A percentile compares a stretch with the other conserved stretches of the same genome.
These are phyloP conservation scores for Danaus plexippus DNA, from an alignment of 1,140 invertebrate genomes.

Conservation along the genomic window DNA sequence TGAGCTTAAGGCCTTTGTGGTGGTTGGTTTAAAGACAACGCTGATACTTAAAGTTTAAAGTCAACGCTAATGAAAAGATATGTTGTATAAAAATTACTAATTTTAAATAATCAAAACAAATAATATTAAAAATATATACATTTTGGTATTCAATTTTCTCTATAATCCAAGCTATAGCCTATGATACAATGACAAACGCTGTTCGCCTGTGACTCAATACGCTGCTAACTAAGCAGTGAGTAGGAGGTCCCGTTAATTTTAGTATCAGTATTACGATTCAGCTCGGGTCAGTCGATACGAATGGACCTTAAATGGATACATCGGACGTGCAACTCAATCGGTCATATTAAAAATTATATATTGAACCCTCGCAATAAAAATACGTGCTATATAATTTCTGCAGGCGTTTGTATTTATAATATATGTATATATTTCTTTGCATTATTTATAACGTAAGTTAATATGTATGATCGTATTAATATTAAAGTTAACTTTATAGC, in stretches of 20 bases:
- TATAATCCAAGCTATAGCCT: conserved; percentile 22
- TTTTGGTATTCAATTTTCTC: conserved; percentile 37
- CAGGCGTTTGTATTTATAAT: too few relatives aligned
- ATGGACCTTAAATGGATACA: conserved; percentile 36
- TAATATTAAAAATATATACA: conserved; percentile 53
- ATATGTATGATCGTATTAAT: too few relatives aligned
- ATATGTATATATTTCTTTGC: too few relatives aligned
- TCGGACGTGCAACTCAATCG: conserved; percentile 7
- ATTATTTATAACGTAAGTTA: too few relatives aligned
- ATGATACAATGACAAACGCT: neutral
- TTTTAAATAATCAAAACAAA: conserved; percentile 40
- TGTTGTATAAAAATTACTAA: too few relatives aligned
- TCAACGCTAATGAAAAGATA: too few relatives aligned
- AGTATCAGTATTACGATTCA: conserved; percentile 47
- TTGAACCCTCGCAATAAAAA: too few relatives aligned
- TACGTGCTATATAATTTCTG: too few relatives aligned
- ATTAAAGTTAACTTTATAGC: too few relatives aligned
- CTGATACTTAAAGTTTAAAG: too few relatives aligned
- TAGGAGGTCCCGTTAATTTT: conserved; percentile 51
- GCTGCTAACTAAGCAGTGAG: conserved; percentile 18
- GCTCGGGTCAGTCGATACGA: conserved; percentile 38
- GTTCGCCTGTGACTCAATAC: conserved; percentile 8
- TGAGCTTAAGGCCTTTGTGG: conserved; percentile 36
- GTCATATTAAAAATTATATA: too few relatives aligned
- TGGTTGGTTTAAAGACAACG: conserved; percentile 3